Conservation (phyloP, 1,140 invertebrate species). For the Matsumurasca onukii region DNA sequence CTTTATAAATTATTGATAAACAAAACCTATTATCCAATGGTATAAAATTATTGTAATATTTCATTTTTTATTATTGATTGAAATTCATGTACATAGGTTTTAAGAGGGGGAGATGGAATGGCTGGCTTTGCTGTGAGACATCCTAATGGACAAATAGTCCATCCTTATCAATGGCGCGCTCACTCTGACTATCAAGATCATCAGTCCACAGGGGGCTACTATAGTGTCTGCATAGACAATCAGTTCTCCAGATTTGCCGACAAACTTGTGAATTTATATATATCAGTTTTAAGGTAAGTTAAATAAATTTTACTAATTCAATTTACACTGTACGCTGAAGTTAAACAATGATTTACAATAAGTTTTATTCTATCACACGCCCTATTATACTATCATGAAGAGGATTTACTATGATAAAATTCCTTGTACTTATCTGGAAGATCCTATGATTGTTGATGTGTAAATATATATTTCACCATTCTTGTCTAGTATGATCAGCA, state of each 20-base stretch:
- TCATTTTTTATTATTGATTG: conserved; percentile 5
- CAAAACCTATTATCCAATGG: no score
- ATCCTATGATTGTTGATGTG: no score
- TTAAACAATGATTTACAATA: background rate
- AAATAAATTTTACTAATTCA: background rate
- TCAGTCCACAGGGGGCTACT: conserved; percentile 77
- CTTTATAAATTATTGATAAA: no score
- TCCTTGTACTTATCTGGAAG: no score
- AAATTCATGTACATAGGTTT: conserved; percentile 55
- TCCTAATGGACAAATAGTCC: conserved; percentile 78
- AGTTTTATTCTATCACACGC: background rate
- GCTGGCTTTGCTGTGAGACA: conserved; percentile 89
- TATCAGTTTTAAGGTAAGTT: conserved; percentile 80
- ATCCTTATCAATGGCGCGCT: conserved; percentile 87
- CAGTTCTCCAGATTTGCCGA: conserved; percentile 89
- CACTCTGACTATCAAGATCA: conserved; percentile 86
- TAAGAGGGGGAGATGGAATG: conserved; percentile 89
- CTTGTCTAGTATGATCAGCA: no score
- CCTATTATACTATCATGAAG: conserved; percentile 13
- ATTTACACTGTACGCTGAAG: background rate
- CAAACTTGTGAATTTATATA: conserved; percentile 90
- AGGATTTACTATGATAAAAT: no score
- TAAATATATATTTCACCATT: no score
- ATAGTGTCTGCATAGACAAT: conserved; percentile 94
- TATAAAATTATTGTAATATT: no score